These are phyloP conservation scores for Argopecten irradians DNA, from an alignment of 1,140 invertebrate species.

Conservation along the genomic window DNA sequence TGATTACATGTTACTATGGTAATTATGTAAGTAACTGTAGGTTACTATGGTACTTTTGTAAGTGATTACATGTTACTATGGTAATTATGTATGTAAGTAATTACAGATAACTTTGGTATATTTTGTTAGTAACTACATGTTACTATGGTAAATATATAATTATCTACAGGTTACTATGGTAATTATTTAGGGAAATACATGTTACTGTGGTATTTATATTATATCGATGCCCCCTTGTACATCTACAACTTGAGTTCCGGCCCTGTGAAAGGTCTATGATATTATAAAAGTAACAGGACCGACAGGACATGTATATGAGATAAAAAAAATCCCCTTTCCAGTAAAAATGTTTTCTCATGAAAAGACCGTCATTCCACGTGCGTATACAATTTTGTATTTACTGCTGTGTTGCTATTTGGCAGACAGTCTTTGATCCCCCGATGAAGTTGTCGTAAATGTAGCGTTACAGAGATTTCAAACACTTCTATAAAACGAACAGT, in stretches of 20 bases:
- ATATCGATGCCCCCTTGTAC: not conserved
- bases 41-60: no score
- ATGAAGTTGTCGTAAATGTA: not conserved
- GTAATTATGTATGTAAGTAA: no score
- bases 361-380: not conserved
- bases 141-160: no score
- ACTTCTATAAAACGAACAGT: not conserved
- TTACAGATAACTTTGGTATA: no score
- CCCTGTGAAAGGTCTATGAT: not conserved
- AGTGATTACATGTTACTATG: no score
- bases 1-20: no score
- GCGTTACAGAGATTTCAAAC: not conserved
- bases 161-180: no score
- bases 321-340: not conserved
- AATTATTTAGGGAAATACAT: no score
- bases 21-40: no score
- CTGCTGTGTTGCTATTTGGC: not conserved
- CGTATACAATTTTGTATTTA: not conserved
- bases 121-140: no score
- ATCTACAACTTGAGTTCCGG: not conserved
- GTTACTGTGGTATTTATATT: no score
- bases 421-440: not conserved
- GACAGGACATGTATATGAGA: not conserved
- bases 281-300: not conserved
- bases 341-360: not conserved